Evolutionary conservation across 2,888 invertebrate genomes (phyloP).

Genomic region (Apodemia duryi): DNA sequence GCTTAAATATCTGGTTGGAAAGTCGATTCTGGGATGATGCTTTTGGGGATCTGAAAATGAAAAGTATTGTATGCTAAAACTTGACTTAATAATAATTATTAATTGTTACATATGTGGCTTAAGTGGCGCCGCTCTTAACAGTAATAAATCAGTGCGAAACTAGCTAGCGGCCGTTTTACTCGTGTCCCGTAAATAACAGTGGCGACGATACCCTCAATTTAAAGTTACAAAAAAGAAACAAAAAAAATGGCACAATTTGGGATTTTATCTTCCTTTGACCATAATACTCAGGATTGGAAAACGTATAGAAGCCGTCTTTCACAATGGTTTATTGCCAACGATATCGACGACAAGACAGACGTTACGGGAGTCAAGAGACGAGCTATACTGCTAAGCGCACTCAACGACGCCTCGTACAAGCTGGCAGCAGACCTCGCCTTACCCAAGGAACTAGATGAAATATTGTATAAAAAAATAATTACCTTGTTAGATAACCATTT

Average conservation of each 20-base stretch:
- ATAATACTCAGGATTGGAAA: constrained; percentile 25
- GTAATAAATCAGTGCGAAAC: too few relatives aligned
- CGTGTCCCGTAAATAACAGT: too few relatives aligned
- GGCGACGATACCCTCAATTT: neutral
- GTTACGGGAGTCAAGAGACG: constrained; percentile 22
- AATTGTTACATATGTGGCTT: too few relatives aligned
- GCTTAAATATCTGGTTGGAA: constrained; percentile 61
- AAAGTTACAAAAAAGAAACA: neutral
- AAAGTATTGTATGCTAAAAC: constrained; percentile 4
- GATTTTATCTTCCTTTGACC: constrained; percentile 26
- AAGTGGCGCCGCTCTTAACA: too few relatives aligned
- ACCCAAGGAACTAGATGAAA: neutral
- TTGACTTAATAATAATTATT: neutral
- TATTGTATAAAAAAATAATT: neutral
- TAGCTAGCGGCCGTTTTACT: too few relatives aligned
- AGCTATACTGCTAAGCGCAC: constrained; percentile 28
- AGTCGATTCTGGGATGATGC: constrained; percentile 71
- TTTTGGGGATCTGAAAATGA: constrained; percentile 62
- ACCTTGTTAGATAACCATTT: neutral
- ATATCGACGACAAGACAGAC: constrained; percentile 7
- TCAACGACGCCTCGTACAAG: constrained; percentile 29
- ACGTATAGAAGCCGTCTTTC: constrained; percentile 24
- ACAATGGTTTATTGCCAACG: constrained; percentile 30
- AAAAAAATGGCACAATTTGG: constrained; percentile 16
- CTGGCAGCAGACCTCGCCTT: constrained; percentile 26